Percentiles rank a stretch among this genome's conserved stretches.
Evolutionary conservation across 2,888 invertebrate genomes (phyloP).

Genomic region (Gibbula magus): DNA sequence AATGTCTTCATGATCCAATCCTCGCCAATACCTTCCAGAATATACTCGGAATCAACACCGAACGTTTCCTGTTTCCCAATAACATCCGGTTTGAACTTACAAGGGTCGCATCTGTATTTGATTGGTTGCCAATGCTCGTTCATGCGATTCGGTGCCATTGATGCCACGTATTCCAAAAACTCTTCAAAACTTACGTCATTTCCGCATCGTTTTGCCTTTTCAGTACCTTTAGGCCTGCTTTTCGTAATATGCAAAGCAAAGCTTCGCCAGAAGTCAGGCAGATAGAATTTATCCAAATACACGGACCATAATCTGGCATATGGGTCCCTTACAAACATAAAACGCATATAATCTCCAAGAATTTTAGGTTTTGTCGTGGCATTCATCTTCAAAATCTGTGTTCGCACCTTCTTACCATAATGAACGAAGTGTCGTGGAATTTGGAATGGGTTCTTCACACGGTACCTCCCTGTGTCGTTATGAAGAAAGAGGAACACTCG

Average conservation of each 20-base stretch:
- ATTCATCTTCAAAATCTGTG: slow-evolving; percentile 15
- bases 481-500: slow-evolving; percentile 48
- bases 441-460: slow-evolving; percentile 36
- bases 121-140: slow-evolving; percentile 59
- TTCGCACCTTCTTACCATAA: slow-evolving; percentile 28
- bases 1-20: slow-evolving; percentile 23
- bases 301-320: slow-evolving; percentile 57
- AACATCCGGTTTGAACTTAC: slow-evolving; percentile 45
- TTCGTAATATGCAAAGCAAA: slow-evolving; percentile 40
- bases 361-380: slow-evolving; percentile 22
- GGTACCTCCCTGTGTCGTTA: slow-evolving; percentile 36
- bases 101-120: slow-evolving; percentile 52
- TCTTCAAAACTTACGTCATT: slow-evolving; percentile 56
- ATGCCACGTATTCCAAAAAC: slow-evolving; percentile 46
- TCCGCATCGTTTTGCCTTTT: slow-evolving; percentile 42
- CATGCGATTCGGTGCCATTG: slow-evolving; percentile 11
- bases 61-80: slow-evolving; percentile 53
- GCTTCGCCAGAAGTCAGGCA: slow-evolving; percentile 56
- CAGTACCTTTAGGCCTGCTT: slow-evolving; percentile 20
- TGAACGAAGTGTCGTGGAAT: slow-evolving; percentile 43
- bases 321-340: slow-evolving; percentile 54
- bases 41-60: slow-evolving; percentile 39
- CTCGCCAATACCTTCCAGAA: slow-evolving; percentile 39
- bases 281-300: slow-evolving; percentile 56
- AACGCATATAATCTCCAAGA: slow-evolving; percentile 32